A percentile compares a stretch with the other conserved stretches of the same genome.
phyloP scores from a whole-genome alignment of 2,888 invertebrate species.

The Melanostoma mellinum region DNA sequence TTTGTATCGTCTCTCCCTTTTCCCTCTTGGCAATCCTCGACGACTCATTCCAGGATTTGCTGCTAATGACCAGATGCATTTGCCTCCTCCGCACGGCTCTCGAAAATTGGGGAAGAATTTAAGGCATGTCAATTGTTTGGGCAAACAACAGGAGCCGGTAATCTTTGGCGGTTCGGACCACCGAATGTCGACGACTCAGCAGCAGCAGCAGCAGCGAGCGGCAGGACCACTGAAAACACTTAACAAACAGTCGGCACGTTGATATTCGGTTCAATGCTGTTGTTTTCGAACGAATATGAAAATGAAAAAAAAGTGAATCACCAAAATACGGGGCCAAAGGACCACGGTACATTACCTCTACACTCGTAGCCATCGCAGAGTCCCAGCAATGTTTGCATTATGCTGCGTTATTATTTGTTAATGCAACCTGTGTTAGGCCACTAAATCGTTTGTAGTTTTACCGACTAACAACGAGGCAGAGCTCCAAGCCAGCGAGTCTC shows the following conservation, averaged over 20 bases:
- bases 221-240: conserved; percentile 26
- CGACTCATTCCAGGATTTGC: conserved; percentile 13
- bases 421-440: conserved; percentile 69
- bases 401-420: conserved; percentile 68
- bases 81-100: conserved; percentile 26
- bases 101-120: conserved; percentile 57
- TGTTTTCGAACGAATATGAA: conserved; percentile 39
- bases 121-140: conserved; percentile 70
- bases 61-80: conserved; percentile 69
- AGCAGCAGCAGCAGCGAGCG: conserved; percentile 15
- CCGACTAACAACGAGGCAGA: conserved; percentile 39
- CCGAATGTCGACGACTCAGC: conserved; percentile 25
- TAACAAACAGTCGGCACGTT: conserved; percentile 41
- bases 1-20: background rate
- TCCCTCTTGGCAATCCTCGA: conserved; percentile 2
- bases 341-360: conserved; percentile 62
- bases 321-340: conserved; percentile 48
- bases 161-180: conserved; percentile 63
- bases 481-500: background rate
- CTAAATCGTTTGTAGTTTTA: conserved; percentile 70
- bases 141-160: conserved; percentile 63
- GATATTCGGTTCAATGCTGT: conserved; percentile 46
- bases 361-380: conserved; percentile 8
- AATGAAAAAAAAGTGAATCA: conserved; percentile 27
- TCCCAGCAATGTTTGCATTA: conserved; percentile 64